These are phyloP conservation scores for Scaptomyza tumidula DNA, from an alignment of 2,888 invertebrate genomes.

Conservation along the genomic window DNA sequence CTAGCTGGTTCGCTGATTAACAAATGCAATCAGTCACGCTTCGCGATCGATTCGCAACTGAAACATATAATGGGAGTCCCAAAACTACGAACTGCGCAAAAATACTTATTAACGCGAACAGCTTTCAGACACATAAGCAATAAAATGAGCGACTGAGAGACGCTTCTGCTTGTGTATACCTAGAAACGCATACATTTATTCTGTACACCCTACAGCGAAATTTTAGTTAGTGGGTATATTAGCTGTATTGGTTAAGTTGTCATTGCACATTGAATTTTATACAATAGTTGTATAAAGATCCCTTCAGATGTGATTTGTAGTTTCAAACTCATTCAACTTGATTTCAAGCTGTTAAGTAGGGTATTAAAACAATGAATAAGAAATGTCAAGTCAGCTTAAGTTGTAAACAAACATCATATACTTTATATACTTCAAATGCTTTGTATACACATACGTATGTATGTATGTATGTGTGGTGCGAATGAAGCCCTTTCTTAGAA, in stretches of 20 bases:
- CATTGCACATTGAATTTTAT: too few species aligned
- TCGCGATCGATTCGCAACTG: constrained; percentile 17
- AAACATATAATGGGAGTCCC: constrained; percentile 28
- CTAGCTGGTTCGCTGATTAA: not conserved
- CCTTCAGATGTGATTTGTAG: not conserved
- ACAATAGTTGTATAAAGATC: too few species aligned
- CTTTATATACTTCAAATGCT: too few species aligned
- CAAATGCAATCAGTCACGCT: not conserved
- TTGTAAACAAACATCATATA: not conserved
- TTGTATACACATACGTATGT: not conserved
- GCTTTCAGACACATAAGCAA: too few species aligned
- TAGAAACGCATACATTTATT: not conserved
- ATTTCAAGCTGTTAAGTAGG: not conserved
- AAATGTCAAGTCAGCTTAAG: not conserved
- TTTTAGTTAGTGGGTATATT: not conserved
- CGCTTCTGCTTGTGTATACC: not conserved
- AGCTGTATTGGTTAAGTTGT: not conserved
- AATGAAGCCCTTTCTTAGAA: not conserved
- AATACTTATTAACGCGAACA: too few species aligned
- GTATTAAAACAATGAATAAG: not conserved
- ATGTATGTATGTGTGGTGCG: not conserved
- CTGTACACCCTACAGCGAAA: not conserved
- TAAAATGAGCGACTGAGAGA: not conserved
- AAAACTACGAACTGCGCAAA: constrained; percentile 1
- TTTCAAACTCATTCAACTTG: not conserved